Base-by-base conservation (phyloP, 2,113 vertebrate species). In the Lepus europaeus region DNA sequence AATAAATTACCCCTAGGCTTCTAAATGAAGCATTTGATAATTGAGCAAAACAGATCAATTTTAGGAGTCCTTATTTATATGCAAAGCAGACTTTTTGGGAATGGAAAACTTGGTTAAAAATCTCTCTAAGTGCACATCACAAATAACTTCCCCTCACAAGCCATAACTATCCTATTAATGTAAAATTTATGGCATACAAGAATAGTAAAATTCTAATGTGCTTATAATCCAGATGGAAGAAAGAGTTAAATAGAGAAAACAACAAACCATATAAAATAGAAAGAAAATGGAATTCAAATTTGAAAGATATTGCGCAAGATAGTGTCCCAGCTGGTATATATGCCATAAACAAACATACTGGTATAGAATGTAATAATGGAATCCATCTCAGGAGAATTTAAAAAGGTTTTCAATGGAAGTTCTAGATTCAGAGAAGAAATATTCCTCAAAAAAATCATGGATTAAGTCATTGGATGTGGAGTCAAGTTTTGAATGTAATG, bases 41-140 rank as follows among this genome's bases (percentile, higher is more conserved):
- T 98, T 98, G 97, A 98, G 96, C 93, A 98, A 97, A 98, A 98
- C 97, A 98, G 97, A 98, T 98, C 96, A 81, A 98, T 98, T 98
- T 98, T 98, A 98, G 96, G 96, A 95, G 92, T 96, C 91, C 83
- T 98, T 98, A 98, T 98, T 98, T 98, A 98, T 97, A 98, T 98
- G 97, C 98, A 98, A 98, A 97, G 83, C 94, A 97, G 97, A 97
- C 69, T 98, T 98, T 98, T 97, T 93, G 93, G 97, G 95, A 97
- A 97, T 96, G 78, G 92, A 97, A 98, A 98, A 98, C 95, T 97
- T 98, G 96, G 98, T 98, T 98, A 98, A 98, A 59, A 98, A 98
- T 98, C 95, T 93, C 89, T 97, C 97, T 97, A 92, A 97, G 97
- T 97, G 94, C 92, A 98, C 98, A 97, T 97, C 96, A 97, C 97